Conservation (phyloP, 2,888 invertebrate species). For the Oxystoma pomonae region DNA sequence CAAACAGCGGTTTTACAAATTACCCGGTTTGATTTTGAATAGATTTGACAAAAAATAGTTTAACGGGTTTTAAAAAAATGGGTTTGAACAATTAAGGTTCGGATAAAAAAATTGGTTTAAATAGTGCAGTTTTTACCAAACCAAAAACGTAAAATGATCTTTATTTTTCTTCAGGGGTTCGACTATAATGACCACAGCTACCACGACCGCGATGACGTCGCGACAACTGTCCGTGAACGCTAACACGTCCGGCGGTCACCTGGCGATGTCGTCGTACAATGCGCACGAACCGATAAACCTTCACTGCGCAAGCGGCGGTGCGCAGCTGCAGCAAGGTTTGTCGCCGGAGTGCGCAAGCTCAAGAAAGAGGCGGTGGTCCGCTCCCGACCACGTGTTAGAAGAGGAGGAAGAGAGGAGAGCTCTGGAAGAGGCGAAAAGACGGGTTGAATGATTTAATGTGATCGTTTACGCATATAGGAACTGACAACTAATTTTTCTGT, state of each 20-base stretch:
- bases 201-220: conserved; percentile 47
- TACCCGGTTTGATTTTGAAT: no score
- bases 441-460: conserved; percentile 24
- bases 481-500: conserved; percentile 18
- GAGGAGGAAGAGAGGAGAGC: conserved; percentile 35
- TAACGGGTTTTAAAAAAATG: no score
- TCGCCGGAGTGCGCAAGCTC: conserved; percentile 20
- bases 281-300: conserved; percentile 6
- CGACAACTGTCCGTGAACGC: conserved; percentile 35
- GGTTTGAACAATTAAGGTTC: no score
- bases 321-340: neutral
- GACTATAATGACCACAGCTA: conserved; percentile 47
- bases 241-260: conserved; percentile 12
- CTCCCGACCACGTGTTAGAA: conserved; percentile 50
- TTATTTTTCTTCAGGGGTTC: conserved; percentile 9
- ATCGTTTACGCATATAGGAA: conserved; percentile 18
- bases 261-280: neutral
- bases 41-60: no score
- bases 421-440: neutral
- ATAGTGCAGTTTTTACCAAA: no score
- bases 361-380: conserved; percentile 50
- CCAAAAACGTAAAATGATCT: neutral
- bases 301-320: conserved; percentile 12
- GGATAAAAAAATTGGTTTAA: no score
- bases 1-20: no score